Evolutionary conservation across 1,140 invertebrate genomes (phyloP), one percentile per base, ranked within the genome.

Genomic region (Sycophila sp.): DNA sequence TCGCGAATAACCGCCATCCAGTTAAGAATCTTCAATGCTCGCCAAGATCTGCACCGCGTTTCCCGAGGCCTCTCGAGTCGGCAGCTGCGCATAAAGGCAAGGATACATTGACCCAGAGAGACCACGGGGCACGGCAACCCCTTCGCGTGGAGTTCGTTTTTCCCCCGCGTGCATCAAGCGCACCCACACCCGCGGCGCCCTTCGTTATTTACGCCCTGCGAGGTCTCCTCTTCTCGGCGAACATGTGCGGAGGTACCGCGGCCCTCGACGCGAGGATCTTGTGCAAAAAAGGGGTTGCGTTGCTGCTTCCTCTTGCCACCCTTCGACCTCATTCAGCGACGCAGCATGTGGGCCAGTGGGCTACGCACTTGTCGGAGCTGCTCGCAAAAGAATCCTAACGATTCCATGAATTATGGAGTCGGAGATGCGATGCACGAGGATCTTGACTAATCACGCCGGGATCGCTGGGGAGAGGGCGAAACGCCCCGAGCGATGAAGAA

Each of bases 281-380:
- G 22, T 1, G 13, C 22, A 34, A 67, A 34, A 47, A 42, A 15
- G 38, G 19, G 55, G 34, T 58, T 45, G 30, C 22, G n/a, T 10
- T 47, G 11, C 49, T 38, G 22, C 47, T 56, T 17, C 22, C 53
- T 5, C 19, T 49, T 42, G 6, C 56, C 56, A 15, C 30, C 5
- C 7, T 17, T 24, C 45, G 42, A 47, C 45, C 60, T 63, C 60
- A 17, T 49, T 30, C 40, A n/a, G 42, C 19, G 42, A 17, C 32
- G 6, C 55, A 58, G 47, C 58, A 69, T 69, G 45, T 69, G 68
- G 68, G 68, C 68, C 49, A 69, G 24, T 69, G 68, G 68, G 68
- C 26, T 53, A 30, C 34, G 30, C 24, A 69, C 40, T 49, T 34
- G 40, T 42, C 15, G 4, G 24, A 17, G 0, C 0, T 19, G n/a